Percentiles rank a stretch among this genome's conserved stretches.
Evolutionary conservation across 1,140 invertebrate genomes (phyloP).

Genomic region (Bombus turneri): DNA sequence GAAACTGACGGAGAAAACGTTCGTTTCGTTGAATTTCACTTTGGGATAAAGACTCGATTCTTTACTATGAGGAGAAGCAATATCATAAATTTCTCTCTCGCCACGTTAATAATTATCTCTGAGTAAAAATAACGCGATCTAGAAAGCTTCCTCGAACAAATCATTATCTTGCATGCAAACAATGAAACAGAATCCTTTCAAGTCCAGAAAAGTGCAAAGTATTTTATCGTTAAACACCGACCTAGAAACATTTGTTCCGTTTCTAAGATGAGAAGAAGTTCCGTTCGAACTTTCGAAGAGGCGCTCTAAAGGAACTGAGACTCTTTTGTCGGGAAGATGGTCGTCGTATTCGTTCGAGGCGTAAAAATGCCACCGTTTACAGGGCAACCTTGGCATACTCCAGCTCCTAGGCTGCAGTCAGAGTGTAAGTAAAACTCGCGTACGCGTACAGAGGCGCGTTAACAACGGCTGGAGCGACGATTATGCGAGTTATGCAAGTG

Average conservation of each 20-base stretch:
- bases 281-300: neutral
- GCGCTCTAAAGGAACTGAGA: neutral
- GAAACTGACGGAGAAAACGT: neutral
- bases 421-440: conserved; percentile 58
- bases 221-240: no score
- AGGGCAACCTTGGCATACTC: conserved; percentile 65
- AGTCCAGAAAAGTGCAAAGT: no score
- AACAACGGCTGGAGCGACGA: conserved; percentile 35
- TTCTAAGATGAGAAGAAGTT: neutral
- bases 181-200: neutral
- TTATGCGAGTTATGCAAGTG: conserved; percentile 63
- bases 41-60: neutral
- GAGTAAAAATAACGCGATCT: neutral
- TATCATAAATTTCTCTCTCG: neutral
- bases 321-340: conserved; percentile 8
- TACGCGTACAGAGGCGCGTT: conserved; percentile 24
- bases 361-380: conserved; percentile 45
- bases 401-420: conserved; percentile 46
- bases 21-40: neutral
- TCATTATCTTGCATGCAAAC: neutral
- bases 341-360: neutral
- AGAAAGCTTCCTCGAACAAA: neutral
- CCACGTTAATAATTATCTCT: neutral
- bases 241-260: neutral
- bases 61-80: neutral